Base-by-base conservation (phyloP, 2,797 vertebrate genomes). In the Columba guinea region DNA sequence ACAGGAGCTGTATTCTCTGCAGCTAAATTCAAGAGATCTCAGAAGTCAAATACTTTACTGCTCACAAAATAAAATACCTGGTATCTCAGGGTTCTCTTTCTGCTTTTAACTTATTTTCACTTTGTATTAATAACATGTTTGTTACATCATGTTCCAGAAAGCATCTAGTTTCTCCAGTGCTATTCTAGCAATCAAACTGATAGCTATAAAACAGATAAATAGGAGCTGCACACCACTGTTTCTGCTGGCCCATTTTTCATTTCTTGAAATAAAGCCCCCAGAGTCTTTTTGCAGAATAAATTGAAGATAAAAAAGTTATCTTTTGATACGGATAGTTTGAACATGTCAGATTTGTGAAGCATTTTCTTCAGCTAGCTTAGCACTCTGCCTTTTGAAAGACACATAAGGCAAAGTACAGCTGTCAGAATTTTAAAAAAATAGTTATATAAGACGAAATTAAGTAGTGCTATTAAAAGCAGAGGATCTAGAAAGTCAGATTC, bases 191-290 rank as follows among this genome's bases (percentile, higher is more conserved):
- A 96, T 96, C 97, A 94, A 97, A 92, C 62, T 89, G 96, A 97
- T 97, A 96, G 96, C 94, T 97, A 95, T 97, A 97, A 96, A 97
- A 74, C 94, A 98, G 97, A 98, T 98, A 98, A 98, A 98, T 92
- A 97, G 97, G 91, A 97, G 94, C 96, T 87, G 68, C 87, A 92
- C 89, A 93, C 89, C 91, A 87, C 34, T 4, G 12, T 94, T 96
- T 95, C 94, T 96, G 70, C 87, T n/a, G 64, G 86, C 79, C 94
- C 97, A 98, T 98, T 98, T 97, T 97, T 98, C 97, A 97, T 98
- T 96, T 97, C 97, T 95, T 65, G 90, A 98, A 97, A 97, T 96
- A 97, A 97, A 96, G 67, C 90, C 97, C 95, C 97, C 91, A 95
- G 97, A 97, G 97, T 96, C 62, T 96, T 97, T 98, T 87, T 93